These are phyloP conservation scores for Parotia lawesii DNA, from an alignment of 2,113 vertebrate species.

Conservation along the genomic window DNA sequence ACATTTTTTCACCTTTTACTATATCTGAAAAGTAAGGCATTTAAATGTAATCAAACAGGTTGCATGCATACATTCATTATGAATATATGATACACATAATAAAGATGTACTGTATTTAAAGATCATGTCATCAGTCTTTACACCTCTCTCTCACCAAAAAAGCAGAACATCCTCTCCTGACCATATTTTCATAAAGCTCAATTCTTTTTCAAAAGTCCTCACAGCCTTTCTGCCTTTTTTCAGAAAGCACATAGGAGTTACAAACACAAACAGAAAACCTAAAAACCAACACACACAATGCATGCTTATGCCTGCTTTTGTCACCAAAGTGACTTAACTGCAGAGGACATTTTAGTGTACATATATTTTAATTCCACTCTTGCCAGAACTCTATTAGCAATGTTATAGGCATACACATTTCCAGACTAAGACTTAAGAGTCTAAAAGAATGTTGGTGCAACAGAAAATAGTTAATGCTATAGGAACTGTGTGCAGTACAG, in stretches of 20 bases:
- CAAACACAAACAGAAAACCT: neutral
- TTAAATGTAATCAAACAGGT: neutral
- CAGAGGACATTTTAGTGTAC: neutral
- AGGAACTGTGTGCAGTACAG: neutral
- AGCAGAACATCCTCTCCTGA: neutral
- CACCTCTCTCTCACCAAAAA: neutral
- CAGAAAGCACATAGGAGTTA: neutral
- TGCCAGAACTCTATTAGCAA: neutral
- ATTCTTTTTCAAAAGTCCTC: neutral
- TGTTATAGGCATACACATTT: neutral
- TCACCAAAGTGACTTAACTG: neutral
- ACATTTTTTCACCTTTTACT: constrained; percentile 92
- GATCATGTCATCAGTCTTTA: neutral
- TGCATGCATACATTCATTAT: neutral
- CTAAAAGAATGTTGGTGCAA: neutral
- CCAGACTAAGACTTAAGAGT: neutral
- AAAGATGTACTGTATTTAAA: neutral
- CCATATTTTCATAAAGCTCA: neutral
- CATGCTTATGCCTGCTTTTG: neutral
- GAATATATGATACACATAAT: neutral
- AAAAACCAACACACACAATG: neutral
- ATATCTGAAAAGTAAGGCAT: constrained; percentile 77
- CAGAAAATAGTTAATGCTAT: neutral
- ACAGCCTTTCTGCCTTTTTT: neutral
- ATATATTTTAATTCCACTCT: neutral